Base-by-base conservation (phyloP, 2,888 invertebrate species). In the Saturnia pavonia region DNA sequence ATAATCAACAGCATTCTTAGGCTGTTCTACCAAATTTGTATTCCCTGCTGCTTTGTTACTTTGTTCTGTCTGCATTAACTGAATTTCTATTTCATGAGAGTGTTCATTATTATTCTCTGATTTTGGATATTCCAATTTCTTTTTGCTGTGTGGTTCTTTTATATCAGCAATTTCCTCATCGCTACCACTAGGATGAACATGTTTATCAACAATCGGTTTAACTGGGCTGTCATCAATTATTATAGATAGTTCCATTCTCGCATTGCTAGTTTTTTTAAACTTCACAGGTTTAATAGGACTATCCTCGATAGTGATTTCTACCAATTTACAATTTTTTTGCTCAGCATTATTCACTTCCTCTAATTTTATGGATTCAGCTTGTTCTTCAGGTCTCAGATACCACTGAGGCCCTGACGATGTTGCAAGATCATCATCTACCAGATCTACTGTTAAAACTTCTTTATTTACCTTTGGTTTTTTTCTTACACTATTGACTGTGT, bases 301-400 rank as follows among this genome's bases (percentile, higher is more conserved):
- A 74, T 92, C 92, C 75, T 94, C 94, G 77, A 94, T 93, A 45
- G 87, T 90, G 34, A 94, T 92, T 85, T 93, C 93, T 70, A 92
- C 84, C 74, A 83, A 84, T 7, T 83, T 82, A 3, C 73, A 70
- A 42, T 72, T 60, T 42, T 86, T 84, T 68, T 92, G 92, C 74
- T 93, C 92, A 75, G 80, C 84, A 78, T 92, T 92, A 76, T 93
- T 92, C 73, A 85, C 75, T 71, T 85, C 75, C 74, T 91, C 86
- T 65, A 83, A 68, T 54, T 73, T 70, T 72, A 69, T 16, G 69
- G 66, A 7, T 43, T 76, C 70, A 22, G 70, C 73, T 73, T 82
- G 82, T 69, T 92, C 88, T 76, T 93, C 92, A n/a, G 94, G 93
- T 71, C 87, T 85, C 70, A 92, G 70, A 72, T 93, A 94, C 93